Conservation (phyloP, 92 coral and sea anemone species). For the Parazoanthus swiftii region DNA sequence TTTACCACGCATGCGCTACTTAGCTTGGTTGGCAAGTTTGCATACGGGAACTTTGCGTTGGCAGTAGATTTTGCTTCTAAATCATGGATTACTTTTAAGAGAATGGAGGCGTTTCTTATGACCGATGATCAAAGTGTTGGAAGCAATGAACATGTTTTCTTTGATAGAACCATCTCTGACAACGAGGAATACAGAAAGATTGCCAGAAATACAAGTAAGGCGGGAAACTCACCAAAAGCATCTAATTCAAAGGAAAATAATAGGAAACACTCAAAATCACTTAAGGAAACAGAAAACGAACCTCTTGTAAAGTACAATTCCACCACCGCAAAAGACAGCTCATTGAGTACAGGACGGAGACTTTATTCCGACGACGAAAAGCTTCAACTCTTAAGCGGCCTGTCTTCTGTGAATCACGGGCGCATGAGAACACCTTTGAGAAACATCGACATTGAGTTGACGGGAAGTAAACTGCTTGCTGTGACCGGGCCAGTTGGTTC, state of each 20-base stretch:
- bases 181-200: not conserved
- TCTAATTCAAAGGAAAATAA: not conserved
- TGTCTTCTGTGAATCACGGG: conserved; percentile 30
- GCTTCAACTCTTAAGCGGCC: not conserved
- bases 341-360: not conserved
- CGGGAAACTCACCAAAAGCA: not conserved
- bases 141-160: not conserved
- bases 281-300: conserved; percentile 1
- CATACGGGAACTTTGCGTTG: conserved; percentile 35
- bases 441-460: conserved; percentile 12
- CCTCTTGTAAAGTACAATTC: conserved; percentile 7
- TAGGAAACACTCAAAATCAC: not conserved
- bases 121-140: not conserved
- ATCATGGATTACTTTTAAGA: conserved; percentile 33
- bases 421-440: conserved; percentile 24
- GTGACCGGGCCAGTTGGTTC: conserved; percentile 34
- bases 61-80: conserved; percentile 40
- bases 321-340: not conserved
- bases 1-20: conserved; percentile 51
- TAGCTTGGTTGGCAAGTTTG: conserved; percentile 28
- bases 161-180: not conserved
- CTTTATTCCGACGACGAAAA: conserved; percentile 21
- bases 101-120: conserved; percentile 30
- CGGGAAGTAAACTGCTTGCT: conserved; percentile 20
- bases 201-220: not conserved